These are phyloP conservation scores for Sialis lutaria DNA, from an alignment of 2,888 invertebrate species.

Conservation along the genomic window DNA sequence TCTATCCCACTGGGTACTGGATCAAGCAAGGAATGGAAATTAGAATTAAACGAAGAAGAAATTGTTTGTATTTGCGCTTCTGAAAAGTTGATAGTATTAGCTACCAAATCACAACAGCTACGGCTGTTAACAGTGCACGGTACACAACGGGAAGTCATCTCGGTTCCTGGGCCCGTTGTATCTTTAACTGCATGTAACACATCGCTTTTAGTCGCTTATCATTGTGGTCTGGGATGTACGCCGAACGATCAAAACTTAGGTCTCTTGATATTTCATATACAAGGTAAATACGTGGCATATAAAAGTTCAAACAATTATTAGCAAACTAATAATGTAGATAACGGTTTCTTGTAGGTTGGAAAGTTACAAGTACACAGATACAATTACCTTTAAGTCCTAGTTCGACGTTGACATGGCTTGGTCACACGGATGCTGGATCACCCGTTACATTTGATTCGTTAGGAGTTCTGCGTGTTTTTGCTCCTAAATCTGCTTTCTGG, in stretches of 20 bases:
- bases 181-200: conserved; percentile 43
- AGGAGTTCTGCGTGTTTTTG: conserved; percentile 57
- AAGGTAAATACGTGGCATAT: conserved; percentile 17
- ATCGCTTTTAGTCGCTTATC: conserved; percentile 47
- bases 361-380: conserved; percentile 32
- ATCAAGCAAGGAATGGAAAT: conserved; percentile 75
- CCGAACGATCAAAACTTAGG: conserved; percentile 35
- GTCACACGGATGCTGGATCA: conserved; percentile 65
- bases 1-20: conserved; percentile 54
- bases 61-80: conserved; percentile 46
- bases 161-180: conserved; percentile 56
- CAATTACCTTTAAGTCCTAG: conserved; percentile 48
- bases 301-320: conserved; percentile 1
- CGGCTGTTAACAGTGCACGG: conserved; percentile 77
- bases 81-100: conserved; percentile 61
- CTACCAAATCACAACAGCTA: conserved; percentile 55
- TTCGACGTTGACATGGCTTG: conserved; percentile 56
- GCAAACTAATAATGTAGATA: neutral
- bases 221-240: conserved; percentile 31
- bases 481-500: conserved; percentile 56
- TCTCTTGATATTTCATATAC: conserved; percentile 31
- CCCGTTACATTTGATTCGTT: conserved; percentile 59
- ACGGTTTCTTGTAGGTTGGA: conserved; percentile 18
- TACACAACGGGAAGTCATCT: conserved; percentile 63
- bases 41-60: conserved; percentile 64